Conservation (phyloP, 2,888 invertebrate species). For the Bombylius discolor region DNA sequence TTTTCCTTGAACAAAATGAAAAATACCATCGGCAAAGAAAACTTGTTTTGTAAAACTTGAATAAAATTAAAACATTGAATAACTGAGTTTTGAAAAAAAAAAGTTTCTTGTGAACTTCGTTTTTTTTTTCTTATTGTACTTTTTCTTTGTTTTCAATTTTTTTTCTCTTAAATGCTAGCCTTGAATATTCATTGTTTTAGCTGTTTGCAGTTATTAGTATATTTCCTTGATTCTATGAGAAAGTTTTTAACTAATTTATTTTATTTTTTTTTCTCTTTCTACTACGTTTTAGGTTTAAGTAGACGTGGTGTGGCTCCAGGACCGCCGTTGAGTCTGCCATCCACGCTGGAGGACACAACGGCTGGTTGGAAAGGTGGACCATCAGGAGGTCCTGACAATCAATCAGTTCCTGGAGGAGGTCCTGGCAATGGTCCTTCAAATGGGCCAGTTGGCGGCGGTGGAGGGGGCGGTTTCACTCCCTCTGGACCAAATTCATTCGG, state of each 20-base stretch:
- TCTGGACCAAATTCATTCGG: slow-evolving; percentile 38
- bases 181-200: neutral
- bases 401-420: slow-evolving; percentile 45
- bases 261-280: neutral
- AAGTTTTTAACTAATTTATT: no score
- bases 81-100: slow-evolving; percentile 3
- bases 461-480: slow-evolving; percentile 44
- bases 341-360: slow-evolving; percentile 62
- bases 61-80: slow-evolving; percentile 8
- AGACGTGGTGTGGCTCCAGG: slow-evolving; percentile 48
- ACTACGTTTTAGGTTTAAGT: slow-evolving; percentile 54
- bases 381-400: slow-evolving; percentile 59
- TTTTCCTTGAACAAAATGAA: neutral
- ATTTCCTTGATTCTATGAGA: no score
- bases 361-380: slow-evolving; percentile 63
- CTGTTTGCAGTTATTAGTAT: neutral
- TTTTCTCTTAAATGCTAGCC: neutral
- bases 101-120: neutral
- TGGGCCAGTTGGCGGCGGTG: slow-evolving; percentile 47
- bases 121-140: neutral
- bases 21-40: slow-evolving; percentile 1
- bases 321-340: slow-evolving; percentile 51
- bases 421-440: slow-evolving; percentile 53
- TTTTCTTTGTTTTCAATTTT: slow-evolving; percentile 1
- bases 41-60: slow-evolving; percentile 4